Evolutionary conservation across 2,797 vertebrate genomes (phyloP), one percentile per base, ranked within the genome.

Genomic region (Siniperca scherzeri): DNA sequence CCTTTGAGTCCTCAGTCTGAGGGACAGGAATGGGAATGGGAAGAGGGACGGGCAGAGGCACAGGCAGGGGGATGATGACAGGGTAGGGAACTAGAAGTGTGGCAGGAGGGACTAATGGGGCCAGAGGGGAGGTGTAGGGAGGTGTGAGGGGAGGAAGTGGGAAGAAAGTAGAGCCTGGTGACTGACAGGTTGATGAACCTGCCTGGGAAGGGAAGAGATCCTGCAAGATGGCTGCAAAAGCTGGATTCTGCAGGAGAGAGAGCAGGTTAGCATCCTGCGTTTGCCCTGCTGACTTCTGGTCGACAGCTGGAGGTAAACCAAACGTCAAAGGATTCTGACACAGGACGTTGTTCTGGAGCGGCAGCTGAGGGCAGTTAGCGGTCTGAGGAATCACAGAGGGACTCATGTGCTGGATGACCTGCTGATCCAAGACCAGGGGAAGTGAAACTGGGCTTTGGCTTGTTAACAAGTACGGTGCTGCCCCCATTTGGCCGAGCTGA

Each of bases 1-100:
- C 95, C 92, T 98, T 99, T 44, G 95, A 92, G 80, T 98, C 98
- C 3, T 97, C 88, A 1, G 93, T 78, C 16, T 91, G 91, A 74
- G 97, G 96, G 75, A 98, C 91, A 0, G 98, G 98, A 38, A 98
- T 95, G n/a, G 98, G 98, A 59, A 98, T 94, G 0, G 97, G 97
- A n/a, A 99, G 96, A 2, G 98, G 98, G 78, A 99, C 92, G 1
- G 98, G 98, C 46, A 99, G 95, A 4, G 98, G 98, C 64, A 99
- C 97, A 0, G 98, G 98, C 79, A 99, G 92, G 2, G 98, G 98
- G 65, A 99, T 98, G 11, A 99, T 97, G 79, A 99, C 97, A 0
- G 98, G 98, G 83, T 98, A 99, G 44, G 98, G 98, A 33, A 99
- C 98, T 22, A 99, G 93, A 17, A 99, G 95, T 0, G 98, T 99